Conservation (phyloP, 37 sponge, comb jelly and placozoan genomes). For the Theonella swinhoei region DNA sequence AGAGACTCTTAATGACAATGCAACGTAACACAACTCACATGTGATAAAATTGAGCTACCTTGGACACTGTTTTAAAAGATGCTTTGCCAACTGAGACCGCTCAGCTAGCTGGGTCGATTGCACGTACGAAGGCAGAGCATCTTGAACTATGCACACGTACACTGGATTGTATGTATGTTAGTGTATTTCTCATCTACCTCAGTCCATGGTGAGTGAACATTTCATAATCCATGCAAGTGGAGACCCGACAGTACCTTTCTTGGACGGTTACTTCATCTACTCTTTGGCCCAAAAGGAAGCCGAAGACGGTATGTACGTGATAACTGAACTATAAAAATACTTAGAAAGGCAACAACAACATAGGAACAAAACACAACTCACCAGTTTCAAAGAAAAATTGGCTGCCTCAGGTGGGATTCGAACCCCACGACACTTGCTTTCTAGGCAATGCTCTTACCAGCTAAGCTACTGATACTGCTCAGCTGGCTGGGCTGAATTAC, state of each 20-base stretch:
- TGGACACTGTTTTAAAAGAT: too few species aligned
- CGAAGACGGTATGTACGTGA: constrained; percentile 29
- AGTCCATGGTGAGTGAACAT: constrained; percentile 51
- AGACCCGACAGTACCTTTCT: constrained; percentile 46
- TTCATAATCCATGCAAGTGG: constrained; percentile 72
- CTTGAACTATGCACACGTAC: constrained; percentile 9
- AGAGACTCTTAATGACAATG: too few species aligned
- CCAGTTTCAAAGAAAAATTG: background rate
- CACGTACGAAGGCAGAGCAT: background rate
- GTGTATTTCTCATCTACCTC: background rate
- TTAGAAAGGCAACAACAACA: too few species aligned
- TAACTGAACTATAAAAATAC: too few species aligned
- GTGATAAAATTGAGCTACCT: too few species aligned
- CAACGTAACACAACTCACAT: too few species aligned
- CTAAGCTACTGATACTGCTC: too few species aligned
- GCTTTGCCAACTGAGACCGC: too few species aligned
- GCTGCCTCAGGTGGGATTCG: background rate
- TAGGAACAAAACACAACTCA: background rate
- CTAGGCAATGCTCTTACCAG: background rate
- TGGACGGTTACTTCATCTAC: constrained; percentile 83
- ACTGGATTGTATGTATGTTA: constrained; percentile 28
- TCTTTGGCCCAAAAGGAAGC: constrained; percentile 4
- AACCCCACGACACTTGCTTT: background rate
- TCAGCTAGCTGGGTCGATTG: background rate
- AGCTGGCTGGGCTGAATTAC: too few species aligned